phyloP scores from a whole-genome alignment of 2,888 invertebrate species.

The Phengaris arion region DNA sequence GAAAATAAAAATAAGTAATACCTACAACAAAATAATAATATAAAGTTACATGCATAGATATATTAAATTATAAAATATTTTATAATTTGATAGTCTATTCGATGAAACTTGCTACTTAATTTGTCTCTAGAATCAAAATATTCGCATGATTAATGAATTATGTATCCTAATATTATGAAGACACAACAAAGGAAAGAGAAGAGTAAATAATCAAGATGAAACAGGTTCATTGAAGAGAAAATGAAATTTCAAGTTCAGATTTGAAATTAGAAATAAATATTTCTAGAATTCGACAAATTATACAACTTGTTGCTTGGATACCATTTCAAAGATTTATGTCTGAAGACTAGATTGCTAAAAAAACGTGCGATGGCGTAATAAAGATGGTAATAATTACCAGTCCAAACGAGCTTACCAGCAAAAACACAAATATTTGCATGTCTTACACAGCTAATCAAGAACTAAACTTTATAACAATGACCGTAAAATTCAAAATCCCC shows the following conservation, averaged over 20 bases:
- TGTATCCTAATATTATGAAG: background rate
- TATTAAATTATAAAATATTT: too few relatives aligned
- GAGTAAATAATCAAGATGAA: background rate
- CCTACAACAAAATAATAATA: too few relatives aligned
- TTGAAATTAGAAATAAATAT: background rate
- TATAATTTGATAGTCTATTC: too few relatives aligned
- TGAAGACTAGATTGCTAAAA: background rate
- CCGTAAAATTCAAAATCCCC: background rate
- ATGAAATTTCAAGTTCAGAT: background rate
- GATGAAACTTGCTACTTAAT: too few relatives aligned
- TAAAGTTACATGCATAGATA: too few relatives aligned
- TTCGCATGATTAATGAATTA: background rate
- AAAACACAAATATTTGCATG: slow-evolving; percentile 21
- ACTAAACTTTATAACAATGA: background rate
- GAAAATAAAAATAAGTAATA: too few relatives aligned
- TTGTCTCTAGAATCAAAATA: background rate
- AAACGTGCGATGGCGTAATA: background rate
- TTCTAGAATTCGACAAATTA: background rate
- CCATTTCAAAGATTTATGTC: background rate
- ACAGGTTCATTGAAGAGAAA: background rate
- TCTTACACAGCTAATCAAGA: background rate
- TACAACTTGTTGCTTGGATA: background rate
- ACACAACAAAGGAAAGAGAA: background rate
- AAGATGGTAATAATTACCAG: slow-evolving; percentile 9
- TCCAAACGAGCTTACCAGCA: slow-evolving; percentile 5